Conservation (phyloP, 2,113 vertebrate genomes). For the Dicrurus megarhynchus region DNA sequence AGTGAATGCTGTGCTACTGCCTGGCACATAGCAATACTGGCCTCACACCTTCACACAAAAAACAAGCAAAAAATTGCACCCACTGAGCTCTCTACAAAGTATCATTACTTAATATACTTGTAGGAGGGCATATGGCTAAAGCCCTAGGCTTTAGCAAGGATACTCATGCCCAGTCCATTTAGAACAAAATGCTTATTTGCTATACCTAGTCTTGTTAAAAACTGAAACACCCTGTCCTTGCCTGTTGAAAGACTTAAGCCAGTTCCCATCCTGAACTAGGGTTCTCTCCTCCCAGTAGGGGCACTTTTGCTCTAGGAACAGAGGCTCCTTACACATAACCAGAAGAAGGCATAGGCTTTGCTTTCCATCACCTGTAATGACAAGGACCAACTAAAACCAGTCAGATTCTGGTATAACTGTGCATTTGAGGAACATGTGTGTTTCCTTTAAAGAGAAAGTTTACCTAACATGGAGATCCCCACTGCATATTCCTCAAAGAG, state of each 20-base stretch:
- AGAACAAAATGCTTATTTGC: neutral
- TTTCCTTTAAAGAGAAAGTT: neutral
- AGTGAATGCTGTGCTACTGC: too few relatives aligned
- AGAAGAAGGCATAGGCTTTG: neutral
- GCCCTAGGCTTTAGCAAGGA: neutral
- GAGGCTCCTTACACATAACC: neutral
- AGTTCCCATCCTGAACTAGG: neutral
- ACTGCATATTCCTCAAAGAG: neutral
- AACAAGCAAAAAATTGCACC: neutral
- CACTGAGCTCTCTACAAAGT: neutral
- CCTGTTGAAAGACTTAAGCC: neutral
- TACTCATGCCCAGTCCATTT: neutral
- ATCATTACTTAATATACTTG: neutral
- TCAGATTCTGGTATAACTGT: neutral
- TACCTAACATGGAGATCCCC: neutral
- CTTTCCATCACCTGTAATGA: neutral
- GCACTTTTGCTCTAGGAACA: neutral
- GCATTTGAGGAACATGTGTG: neutral
- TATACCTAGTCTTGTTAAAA: neutral
- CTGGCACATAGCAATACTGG: neutral
- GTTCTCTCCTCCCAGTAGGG: neutral
- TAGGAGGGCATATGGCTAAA: neutral
- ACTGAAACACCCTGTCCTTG: neutral
- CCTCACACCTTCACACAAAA: neutral
- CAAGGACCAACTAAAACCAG: neutral